Conservation (phyloP, 2,113 vertebrate genomes). For the Sinocyclocheilus maitianheensis region DNA sequence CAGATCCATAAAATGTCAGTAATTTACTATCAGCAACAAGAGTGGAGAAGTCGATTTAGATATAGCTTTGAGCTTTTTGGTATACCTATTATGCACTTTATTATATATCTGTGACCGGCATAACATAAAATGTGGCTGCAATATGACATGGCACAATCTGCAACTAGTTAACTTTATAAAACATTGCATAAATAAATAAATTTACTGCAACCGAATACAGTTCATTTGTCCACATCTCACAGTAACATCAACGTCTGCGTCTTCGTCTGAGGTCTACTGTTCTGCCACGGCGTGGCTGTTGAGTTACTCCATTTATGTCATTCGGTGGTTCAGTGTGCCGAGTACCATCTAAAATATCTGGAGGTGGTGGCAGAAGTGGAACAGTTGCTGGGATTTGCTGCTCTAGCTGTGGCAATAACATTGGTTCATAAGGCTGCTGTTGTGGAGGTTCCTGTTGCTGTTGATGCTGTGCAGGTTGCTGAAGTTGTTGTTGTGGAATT, state of each 20-base stretch:
- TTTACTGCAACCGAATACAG: conserved; percentile 45
- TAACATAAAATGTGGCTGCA: conserved; percentile 34
- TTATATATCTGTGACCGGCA: conserved; percentile 41
- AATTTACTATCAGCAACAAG: conserved; percentile 7
- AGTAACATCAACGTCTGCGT: conserved; percentile 67
- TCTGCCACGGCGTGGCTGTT: conserved; percentile 72
- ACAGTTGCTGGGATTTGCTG: conserved; percentile 59
- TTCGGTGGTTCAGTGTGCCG: conserved; percentile 62
- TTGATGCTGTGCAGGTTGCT: too few species aligned
- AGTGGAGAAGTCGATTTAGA: not conserved
- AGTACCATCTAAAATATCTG: conserved; percentile 67
- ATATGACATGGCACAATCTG: conserved; percentile 43
- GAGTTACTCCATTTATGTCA: conserved; percentile 62
- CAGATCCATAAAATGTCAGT: conserved; percentile 26
- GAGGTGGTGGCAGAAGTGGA: conserved; percentile 62
- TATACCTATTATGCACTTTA: conserved; percentile 2
- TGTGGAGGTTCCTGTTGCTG: too few species aligned
- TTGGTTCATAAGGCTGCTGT: too few species aligned
- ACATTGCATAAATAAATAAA: conserved; percentile 57
- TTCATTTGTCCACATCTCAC: conserved; percentile 45
- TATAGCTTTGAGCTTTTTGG: conserved; percentile 33
- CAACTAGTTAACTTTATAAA: conserved; percentile 37
- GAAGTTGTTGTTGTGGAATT: conserved; percentile 15
- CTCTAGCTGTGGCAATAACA: conserved; percentile 25
- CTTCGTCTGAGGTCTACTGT: conserved; percentile 74